Evolutionary conservation across 37 sponge, comb jelly and placozoan genomes (phyloP), one percentile per base, ranked within the genome.

Genomic region (Ianthella basta): DNA sequence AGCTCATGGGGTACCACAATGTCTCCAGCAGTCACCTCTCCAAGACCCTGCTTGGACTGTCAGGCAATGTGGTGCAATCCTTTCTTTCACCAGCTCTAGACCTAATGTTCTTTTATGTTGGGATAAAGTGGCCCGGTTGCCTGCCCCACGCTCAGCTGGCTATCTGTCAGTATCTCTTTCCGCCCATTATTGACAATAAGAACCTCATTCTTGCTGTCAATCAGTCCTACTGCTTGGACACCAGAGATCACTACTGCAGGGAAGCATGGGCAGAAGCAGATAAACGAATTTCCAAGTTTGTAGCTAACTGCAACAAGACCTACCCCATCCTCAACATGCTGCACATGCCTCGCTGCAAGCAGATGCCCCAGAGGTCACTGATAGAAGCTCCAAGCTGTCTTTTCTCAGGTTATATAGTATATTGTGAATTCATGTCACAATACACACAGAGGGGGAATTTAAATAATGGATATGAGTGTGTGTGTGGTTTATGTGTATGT

Each of bases 101-200:
- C 2, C 2, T 70, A 5, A 8, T 70, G n/a, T 70, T 70, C 12
- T 6, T 18, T 21, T 25, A 70, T 5, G 30, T 70, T 34, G 37
- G 30, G 2, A 12, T 5, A 8, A 10, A 70, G 12, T 70, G 72
- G 72, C 72, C 72, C 2, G 12, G 30, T 29, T 70, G 72, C 15
- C 4, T 34, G 21, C 37, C 72, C 33, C 29, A 30, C 37, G 72
- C 72, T 36, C 4, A 70, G 37, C 38, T 2, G 2, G 32, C 37
- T 5, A 35, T 70, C 37, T 70, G 72, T 10, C 72, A 70, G 37
- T 70, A 35, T 10, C 34, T 70, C 72, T 70, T 70, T 15, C 72
- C 72, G 3, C 72, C 72, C 5, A 5, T 70, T 20, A 19, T 70
- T 29, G 72, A 34, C 37, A 34, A 34, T 12, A 21, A 29, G 5